Evolutionary conservation across 1,140 invertebrate species (phyloP).

Genomic region (Drosophila auraria): DNA sequence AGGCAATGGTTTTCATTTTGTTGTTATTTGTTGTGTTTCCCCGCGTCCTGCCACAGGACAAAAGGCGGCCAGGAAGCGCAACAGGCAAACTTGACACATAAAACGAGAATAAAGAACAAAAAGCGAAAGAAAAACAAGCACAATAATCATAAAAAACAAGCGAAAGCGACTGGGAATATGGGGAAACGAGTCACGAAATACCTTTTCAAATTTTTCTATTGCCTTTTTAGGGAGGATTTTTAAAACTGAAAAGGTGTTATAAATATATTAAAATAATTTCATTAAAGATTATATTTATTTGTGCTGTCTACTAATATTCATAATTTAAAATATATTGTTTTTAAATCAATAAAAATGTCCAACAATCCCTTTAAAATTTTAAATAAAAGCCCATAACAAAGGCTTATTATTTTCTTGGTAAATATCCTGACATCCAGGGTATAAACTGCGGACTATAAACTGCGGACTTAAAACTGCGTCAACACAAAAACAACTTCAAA

Average conservation of each 20-base stretch:
- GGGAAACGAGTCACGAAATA: not conserved
- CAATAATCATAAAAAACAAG: constrained; percentile 43
- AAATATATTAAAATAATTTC: too few relatives aligned
- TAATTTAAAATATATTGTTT: too few relatives aligned
- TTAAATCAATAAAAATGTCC: too few relatives aligned
- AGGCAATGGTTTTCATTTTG: constrained; percentile 67
- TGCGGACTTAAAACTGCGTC: constrained; percentile 12
- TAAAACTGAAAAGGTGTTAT: too few relatives aligned
- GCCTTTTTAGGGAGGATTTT: too few relatives aligned
- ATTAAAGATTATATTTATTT: too few relatives aligned
- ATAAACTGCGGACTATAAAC: constrained; percentile 18
- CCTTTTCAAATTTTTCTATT: too few relatives aligned
- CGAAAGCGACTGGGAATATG: not conserved
- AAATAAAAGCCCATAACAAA: not conserved
- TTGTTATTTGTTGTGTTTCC: constrained; percentile 26
- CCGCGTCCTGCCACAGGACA: constrained; percentile 32
- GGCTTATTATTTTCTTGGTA: not conserved
- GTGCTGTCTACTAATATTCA: too few relatives aligned
- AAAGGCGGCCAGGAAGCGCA: constrained; percentile 48
- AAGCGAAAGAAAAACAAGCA: constrained; percentile 21
- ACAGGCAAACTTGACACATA: constrained; percentile 73
- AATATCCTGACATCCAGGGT: not conserved
- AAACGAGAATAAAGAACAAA: constrained; percentile 38
- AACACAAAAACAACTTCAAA: constrained; percentile 30
- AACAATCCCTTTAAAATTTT: too few relatives aligned